Conservation (phyloP, 2,113 vertebrate genomes). For the Pseudorasbora parva region DNA sequence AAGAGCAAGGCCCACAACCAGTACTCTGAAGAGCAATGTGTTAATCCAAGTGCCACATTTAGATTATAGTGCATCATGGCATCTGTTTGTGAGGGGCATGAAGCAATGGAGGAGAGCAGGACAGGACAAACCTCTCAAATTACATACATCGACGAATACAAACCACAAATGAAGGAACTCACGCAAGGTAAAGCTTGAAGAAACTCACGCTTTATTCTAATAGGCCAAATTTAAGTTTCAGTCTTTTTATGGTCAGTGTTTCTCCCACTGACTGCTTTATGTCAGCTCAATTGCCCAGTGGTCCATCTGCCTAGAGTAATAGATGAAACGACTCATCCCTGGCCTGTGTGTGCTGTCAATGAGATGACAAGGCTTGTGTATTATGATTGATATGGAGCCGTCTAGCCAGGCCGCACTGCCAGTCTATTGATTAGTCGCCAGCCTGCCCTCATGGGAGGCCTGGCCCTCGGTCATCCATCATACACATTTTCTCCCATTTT, state of each 20-base stretch:
- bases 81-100: conserved; percentile 52
- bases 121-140: conserved; percentile 43
- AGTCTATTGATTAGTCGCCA: conserved; percentile 45
- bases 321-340: conserved; percentile 46
- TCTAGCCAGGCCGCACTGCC: conserved; percentile 27
- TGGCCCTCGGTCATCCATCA: conserved; percentile 32
- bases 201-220: neutral
- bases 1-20: neutral
- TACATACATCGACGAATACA: conserved; percentile 32
- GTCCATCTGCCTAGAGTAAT: conserved; percentile 57
- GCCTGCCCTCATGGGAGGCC: conserved; percentile 21
- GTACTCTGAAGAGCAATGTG: conserved; percentile 55
- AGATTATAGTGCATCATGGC: conserved; percentile 54
- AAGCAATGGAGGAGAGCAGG: conserved; percentile 21
- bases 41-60: conserved; percentile 66
- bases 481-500: conserved; percentile 24
- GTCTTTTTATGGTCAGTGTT: neutral
- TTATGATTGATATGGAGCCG: conserved; percentile 61
- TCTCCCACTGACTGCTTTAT: neutral
- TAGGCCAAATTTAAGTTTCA: neutral
- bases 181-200: neutral
- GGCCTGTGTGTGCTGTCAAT: conserved; percentile 53
- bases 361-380: conserved; percentile 40
- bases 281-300: conserved; percentile 38
- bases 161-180: neutral